Evolutionary conservation across 2,888 invertebrate species (phyloP), one percentile per base, ranked within the genome.

Genomic region (Artemia sinica): DNA sequence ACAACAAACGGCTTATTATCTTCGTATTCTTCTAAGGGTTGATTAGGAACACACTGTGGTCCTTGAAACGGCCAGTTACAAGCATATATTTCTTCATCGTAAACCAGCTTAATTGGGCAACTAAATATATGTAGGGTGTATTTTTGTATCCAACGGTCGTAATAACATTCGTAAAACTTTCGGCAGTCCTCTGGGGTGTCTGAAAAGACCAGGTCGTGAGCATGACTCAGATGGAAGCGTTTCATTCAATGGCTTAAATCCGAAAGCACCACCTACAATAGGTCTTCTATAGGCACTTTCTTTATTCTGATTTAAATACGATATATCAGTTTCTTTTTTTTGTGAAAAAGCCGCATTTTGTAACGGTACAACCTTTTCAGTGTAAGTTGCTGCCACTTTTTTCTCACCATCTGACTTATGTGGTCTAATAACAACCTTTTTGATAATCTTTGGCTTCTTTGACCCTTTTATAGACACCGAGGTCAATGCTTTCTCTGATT

Each of bases 51-150:
- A 76, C 88, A 88, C 68, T 86, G 84, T 0, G 88, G 88, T 49
- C 88, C 88, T 75, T 86, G 85, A 75, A 86, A 87, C 1, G 88
- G 88, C 86, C 87, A 88, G 77, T 88, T 88, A 74, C 89, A 89
- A 67, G 88, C 89, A n/a, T 86, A 84, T 73, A 87, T 80, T 69
- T 80, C 83, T 28, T 83, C 82, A 76, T 89, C 88, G 74, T 88
- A 89, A 67, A 87, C 87, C 67, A 89, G 79, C 75, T 87, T 87
- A 13, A 89, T 83, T 0, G 88, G 88, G 74, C 88, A 89, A 75
- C 87, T 86, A 77, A 88, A 87, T 2, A 86, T 82, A 75, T 87
- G 86, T 9, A 89, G 80, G 2, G 87, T 87, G 76, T 84, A 89
- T 73, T 83, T 82, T 73, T 87, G 84, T 75, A 88, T 86, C 75